Evolutionary conservation across 1,140 invertebrate species (phyloP), one percentile per base, ranked within the genome.

Genomic region (Drosophila novamexicana): DNA sequence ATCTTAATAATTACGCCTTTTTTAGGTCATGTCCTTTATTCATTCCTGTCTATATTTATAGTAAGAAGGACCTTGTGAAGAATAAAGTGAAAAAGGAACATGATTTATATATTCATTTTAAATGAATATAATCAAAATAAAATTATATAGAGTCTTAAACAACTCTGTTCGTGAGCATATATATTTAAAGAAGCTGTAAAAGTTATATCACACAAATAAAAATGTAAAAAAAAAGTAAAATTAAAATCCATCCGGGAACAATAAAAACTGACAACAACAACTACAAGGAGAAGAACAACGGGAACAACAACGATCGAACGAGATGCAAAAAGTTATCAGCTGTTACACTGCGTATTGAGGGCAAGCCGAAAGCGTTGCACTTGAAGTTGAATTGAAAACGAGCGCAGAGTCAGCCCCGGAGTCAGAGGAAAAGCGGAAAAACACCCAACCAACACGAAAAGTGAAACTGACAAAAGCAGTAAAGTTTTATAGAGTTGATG

Each of bases 401-500:
- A 58, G 34, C 8, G 22, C 22, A 58, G 52, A 18, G 9, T 22
- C 37, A 10, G 14, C 18, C 3, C 9, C 22, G 5, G 22, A 40
- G 54, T 39, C 16, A 45, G 57, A 53, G 57, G 39, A 58, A 52
- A 37, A 57, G 18, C 34, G 12, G 61, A 66, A 75, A 53, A 75
- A 47, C 37, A 52, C 18, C 39, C 52, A 52, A 22, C 56, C 40
- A 70, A 69, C 69, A 72, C 75, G 64, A 82, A 86, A 85, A 85
- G 82, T 79, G 82, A 85, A 85, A 86, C 75, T 81, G 82, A 86
- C 82, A 79, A 64, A 52, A 62, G 63, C 42, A 53, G 40, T 79
- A 85, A 85, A 70, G 68, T 85, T 63, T 58, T 44, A 39, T 45
- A 22, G 34, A 53, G 44, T 54, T 69, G 36, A 62, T 81, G 47